A percentile compares a stretch with the other conserved stretches of the same genome.
phyloP scores from a whole-genome alignment of 1,140 invertebrate genomes.

The Diuraphis noxia region DNA sequence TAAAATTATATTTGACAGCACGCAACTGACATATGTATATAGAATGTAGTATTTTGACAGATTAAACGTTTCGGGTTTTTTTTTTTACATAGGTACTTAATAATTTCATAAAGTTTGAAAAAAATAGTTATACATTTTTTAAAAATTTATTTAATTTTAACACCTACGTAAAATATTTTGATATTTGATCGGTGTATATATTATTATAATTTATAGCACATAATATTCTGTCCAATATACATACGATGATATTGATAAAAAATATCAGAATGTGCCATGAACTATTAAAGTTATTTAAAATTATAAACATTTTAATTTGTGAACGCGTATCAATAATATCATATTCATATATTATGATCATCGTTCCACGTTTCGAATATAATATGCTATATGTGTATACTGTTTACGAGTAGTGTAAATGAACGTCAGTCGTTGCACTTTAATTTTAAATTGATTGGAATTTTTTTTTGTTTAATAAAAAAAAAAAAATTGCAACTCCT shows the following conservation, averaged over 20 bases:
- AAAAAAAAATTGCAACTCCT: background rate
- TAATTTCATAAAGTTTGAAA: background rate
- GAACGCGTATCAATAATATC: background rate
- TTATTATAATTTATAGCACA: background rate
- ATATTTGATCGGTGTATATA: background rate
- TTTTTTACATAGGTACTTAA: background rate
- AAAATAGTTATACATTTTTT: background rate
- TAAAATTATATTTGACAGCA: conserved; percentile 14
- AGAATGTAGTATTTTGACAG: background rate
- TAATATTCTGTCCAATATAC: background rate
- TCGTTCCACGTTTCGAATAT: background rate
- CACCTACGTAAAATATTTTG: background rate
- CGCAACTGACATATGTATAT: background rate
- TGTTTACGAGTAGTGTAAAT: background rate
- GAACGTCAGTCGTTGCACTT: background rate
- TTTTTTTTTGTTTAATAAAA: background rate
- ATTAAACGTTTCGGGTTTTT: background rate
- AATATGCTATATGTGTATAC: background rate
- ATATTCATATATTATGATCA: background rate
- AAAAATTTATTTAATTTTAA: background rate
- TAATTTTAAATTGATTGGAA: conserved; percentile 1
- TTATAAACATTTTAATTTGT: background rate
- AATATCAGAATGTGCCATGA: background rate
- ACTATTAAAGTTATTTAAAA: conserved; percentile 4
- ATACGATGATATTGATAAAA: background rate